Evolutionary conservation across 2,888 invertebrate species (phyloP), one percentile per base, ranked within the genome.

Genomic region (Meandrusa payeni): DNA sequence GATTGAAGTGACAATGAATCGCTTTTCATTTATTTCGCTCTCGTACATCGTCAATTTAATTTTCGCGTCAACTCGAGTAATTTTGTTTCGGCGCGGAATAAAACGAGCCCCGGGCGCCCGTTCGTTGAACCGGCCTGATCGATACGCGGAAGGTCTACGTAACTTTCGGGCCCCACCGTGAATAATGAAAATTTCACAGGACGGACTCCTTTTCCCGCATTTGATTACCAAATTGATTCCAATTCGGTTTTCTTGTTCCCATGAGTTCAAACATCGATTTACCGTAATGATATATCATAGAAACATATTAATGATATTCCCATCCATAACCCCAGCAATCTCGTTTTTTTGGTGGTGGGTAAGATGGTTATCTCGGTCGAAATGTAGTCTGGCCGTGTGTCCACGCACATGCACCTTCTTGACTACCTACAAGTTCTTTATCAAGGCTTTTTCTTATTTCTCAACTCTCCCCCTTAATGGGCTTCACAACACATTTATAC

Each of bases 101-200:
- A 56, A 61, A 47, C 56, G 40, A 34, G 10, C 33, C 36, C 28
- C 39, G 31, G 43, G 37, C 26, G 7, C 9, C 41, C 41, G 66
- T 61, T 55, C 61, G 48, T 54, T 54, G 60, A 63, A 65, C 65
- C 52, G 46, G 20, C 40, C 47, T 52, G 59, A 64, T 64, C 66
- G 61, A 67, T 65, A 60, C 49, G 38, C 48, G 52, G 52, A 54
- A 57, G 52, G 51, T 54, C 46, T 51, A 45, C 38, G 36, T 19
- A 20, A 37, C 20, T 27, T 28, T 26, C 26, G 6, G 24, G 9
- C 41, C 2, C 32, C 10, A 24, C 19, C 26, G 24, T 27, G 7
- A 41, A 34, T 41, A 41, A 41, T 26, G 40, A 33, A 41, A 26
- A 19, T 41, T 41, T 41, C 40, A 41, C 20, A 12, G 26, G 19